Percentiles rank a stretch among this genome's conserved stretches.
phyloP scores from a whole-genome alignment of 2,797 vertebrate genomes.

The Fistularia tabacaria region DNA sequence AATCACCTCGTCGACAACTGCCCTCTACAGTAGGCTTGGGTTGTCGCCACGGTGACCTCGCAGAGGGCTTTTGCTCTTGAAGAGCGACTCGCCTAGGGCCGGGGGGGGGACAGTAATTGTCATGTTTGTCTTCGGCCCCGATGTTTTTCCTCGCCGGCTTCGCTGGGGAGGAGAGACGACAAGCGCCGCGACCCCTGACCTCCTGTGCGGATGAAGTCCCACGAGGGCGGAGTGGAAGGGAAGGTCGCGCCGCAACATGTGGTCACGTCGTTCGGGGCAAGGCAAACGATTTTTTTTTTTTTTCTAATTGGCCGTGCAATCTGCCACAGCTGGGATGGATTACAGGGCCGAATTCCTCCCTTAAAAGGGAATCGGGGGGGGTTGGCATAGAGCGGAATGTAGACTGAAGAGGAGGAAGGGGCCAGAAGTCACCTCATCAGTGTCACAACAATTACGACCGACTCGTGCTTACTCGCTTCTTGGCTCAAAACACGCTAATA shows the following conservation, averaged over 20 bases:
- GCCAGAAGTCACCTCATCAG: slow-evolving; percentile 20
- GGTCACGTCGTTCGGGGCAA: slow-evolving; percentile 77
- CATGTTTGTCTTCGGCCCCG: slow-evolving; percentile 52
- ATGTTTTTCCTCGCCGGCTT: slow-evolving; percentile 52
- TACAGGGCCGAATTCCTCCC: slow-evolving; percentile 78
- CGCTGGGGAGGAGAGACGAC: slow-evolving; percentile 77
- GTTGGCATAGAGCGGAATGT: slow-evolving; percentile 37
- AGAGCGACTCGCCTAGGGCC: slow-evolving; percentile 33
- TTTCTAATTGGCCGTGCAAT: slow-evolving; percentile 79
- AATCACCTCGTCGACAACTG: slow-evolving; percentile 41
- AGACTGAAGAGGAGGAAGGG: slow-evolving; percentile 6
- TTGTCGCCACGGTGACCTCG: slow-evolving; percentile 30
- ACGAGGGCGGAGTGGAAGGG: slow-evolving; percentile 29
- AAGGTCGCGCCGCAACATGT: slow-evolving; percentile 78
- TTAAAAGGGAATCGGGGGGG: slow-evolving; percentile 44
- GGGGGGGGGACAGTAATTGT: slow-evolving; percentile 50
- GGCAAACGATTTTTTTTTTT: slow-evolving; percentile 80
- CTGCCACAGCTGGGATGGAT: slow-evolving; percentile 85
- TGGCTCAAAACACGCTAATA: slow-evolving; percentile 11
- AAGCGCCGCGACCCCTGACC: slow-evolving; percentile 78
- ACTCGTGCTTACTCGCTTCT: slow-evolving; percentile 6
- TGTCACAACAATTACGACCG: slow-evolving; percentile 6
- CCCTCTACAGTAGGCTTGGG: slow-evolving; percentile 42
- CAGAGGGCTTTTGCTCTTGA: slow-evolving; percentile 1
- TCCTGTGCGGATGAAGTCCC: slow-evolving; percentile 48